Percentiles rank a stretch among this genome's conserved stretches.
Evolutionary conservation across 2,797 vertebrate genomes (phyloP).

Genomic region (Silurus lanzhouensis): DNA sequence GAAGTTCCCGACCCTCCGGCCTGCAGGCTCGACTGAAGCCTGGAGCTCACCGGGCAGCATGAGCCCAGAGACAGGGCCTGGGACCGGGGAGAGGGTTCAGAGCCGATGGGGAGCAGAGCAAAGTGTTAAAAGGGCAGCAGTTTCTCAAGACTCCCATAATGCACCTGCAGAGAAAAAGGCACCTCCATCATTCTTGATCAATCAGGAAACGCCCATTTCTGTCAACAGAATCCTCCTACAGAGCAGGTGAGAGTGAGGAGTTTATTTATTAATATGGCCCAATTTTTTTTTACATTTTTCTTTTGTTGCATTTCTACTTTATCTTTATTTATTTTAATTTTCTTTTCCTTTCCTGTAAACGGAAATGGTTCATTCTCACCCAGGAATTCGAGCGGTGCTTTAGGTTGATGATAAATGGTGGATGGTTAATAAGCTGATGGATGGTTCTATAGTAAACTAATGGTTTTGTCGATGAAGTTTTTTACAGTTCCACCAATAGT

Average conservation of each 20-base stretch:
- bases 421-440: background rate
- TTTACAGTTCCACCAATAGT: background rate
- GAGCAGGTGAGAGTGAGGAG: conserved; percentile 74
- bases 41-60: conserved; percentile 70
- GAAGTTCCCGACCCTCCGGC: conserved; percentile 80
- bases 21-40: conserved; percentile 59
- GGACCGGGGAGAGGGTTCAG: conserved; percentile 56
- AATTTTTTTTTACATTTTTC: background rate
- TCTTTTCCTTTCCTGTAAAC: background rate
- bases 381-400: background rate
- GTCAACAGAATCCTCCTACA: conserved; percentile 71
- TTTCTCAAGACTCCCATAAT: conserved; percentile 52
- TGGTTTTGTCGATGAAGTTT: background rate
- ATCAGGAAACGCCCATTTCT: conserved; percentile 63
- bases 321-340: background rate
- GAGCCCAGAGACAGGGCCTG: conserved; percentile 60
- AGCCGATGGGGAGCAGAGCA: conserved; percentile 63
- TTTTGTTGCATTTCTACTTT: background rate
- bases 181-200: conserved; percentile 65
- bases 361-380: background rate
- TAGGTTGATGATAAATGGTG: background rate
- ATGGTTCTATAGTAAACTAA: background rate
- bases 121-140: conserved; percentile 68
- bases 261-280: background rate
- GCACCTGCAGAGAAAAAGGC: conserved; percentile 76